phyloP scores from a whole-genome alignment of 2,888 invertebrate genomes.

The Drosophila basisetae region DNA sequence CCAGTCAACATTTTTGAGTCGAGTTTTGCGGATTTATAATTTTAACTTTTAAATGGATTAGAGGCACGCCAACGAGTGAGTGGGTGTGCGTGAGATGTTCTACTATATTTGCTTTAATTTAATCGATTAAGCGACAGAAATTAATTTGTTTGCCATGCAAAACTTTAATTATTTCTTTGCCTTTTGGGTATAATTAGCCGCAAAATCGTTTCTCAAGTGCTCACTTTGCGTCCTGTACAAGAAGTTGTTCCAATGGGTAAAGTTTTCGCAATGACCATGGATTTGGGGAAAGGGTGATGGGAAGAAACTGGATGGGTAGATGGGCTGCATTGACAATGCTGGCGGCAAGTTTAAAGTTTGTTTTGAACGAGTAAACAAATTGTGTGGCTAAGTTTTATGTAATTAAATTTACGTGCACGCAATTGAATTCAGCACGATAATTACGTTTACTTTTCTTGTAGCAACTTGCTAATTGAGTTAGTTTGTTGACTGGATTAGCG shows the following conservation, averaged over 20 bases:
- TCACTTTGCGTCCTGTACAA: conserved; percentile 46
- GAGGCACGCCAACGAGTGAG: conserved; percentile 55
- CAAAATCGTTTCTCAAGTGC: conserved; percentile 64
- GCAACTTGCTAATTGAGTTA: conserved; percentile 32
- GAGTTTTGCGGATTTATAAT: conserved; percentile 37
- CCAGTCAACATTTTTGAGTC: conserved; percentile 65
- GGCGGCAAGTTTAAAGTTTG: conserved; percentile 74
- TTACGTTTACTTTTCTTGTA: conserved; percentile 9
- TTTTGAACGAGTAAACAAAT: conserved; percentile 79
- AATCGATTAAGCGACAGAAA: conserved; percentile 43
- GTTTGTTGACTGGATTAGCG: conserved; percentile 22
- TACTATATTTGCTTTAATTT: not conserved
- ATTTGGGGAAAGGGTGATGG: not conserved
- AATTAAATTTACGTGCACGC: conserved; percentile 74
- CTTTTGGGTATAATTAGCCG: conserved; percentile 66
- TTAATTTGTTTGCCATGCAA: conserved; percentile 37
- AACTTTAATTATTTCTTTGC: conserved; percentile 72
- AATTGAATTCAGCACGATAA: conserved; percentile 49
- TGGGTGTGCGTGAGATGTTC: not conserved
- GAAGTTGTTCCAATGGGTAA: conserved; percentile 34
- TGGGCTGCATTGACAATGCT: conserved; percentile 59
- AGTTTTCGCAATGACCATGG: conserved; percentile 52
- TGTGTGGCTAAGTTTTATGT: conserved; percentile 69
- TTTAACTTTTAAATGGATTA: conserved; percentile 56
- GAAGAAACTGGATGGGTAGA: not conserved